A percentile compares a stretch with the other conserved stretches of the same genome.
These are phyloP conservation scores for Drosophila paucipuncta DNA, from an alignment of 2,888 invertebrate species.

Conservation along the genomic window DNA sequence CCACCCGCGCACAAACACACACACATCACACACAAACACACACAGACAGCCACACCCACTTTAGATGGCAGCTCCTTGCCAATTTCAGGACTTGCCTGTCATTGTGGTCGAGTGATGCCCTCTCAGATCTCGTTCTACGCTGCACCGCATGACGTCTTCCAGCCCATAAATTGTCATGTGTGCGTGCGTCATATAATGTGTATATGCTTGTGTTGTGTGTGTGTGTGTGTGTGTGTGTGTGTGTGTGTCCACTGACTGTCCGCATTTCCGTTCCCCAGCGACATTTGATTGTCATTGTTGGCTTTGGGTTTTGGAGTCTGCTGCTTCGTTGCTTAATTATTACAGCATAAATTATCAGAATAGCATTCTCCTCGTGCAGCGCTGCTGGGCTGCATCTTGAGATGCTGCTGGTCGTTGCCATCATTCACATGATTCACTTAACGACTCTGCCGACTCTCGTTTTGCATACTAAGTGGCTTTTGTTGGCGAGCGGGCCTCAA, in stretches of 20 bases:
- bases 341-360: constrained; percentile 78
- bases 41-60: not conserved
- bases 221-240: constrained; percentile 10
- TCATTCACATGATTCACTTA: constrained; percentile 64
- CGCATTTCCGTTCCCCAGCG: constrained; percentile 58
- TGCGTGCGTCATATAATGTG: constrained; percentile 26
- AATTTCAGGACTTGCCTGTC: constrained; percentile 50
- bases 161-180: constrained; percentile 44
- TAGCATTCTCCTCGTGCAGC: constrained; percentile 5
- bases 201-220: constrained; percentile 3
- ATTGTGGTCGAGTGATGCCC: constrained; percentile 50
- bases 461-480: constrained; percentile 79
- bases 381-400: constrained; percentile 58
- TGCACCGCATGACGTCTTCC: constrained; percentile 51
- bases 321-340: constrained; percentile 67
- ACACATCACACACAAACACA: not conserved
- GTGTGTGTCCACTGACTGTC: constrained; percentile 27
- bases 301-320: constrained; percentile 16
- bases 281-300: constrained; percentile 65
- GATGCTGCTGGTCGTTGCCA: constrained; percentile 30
- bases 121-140: constrained; percentile 3
- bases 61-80: constrained; percentile 26
- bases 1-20: not conserved
- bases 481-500: constrained; percentile 45
- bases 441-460: constrained; percentile 53